Base-by-base conservation (phyloP, 2,113 vertebrate species). In the Gila orcuttii region DNA sequence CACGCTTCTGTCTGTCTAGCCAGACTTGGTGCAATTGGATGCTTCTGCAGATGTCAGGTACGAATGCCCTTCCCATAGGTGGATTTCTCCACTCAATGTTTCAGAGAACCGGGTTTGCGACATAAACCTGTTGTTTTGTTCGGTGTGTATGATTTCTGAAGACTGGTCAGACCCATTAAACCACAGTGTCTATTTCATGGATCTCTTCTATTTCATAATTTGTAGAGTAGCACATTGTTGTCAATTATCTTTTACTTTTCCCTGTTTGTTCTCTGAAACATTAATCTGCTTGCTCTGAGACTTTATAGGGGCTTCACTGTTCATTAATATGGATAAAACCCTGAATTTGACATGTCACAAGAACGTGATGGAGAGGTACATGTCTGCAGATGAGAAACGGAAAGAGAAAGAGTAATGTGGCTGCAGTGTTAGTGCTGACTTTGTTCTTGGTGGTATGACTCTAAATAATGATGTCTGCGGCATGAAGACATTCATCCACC, bases 391-490 rank as follows among this genome's bases (percentile, higher is more conserved):
- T 75, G 77, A 60, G 55, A 36, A 55, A 77, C 42, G 4, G 39
- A 9, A 17, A 7, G 50, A 57, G 28, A 55, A 28, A 76, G 21
- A 12, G 39, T 23, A n/a, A 25, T 31, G 64, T 36, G 28, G 25
- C 60, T 1, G 60, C 9, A 25, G 25, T 17, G 55, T 79, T 60
- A 60, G 21, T 79, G 52, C 77, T 25, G 78, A 80, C 78, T 80
- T 33, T 55, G 19, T 45, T 25, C 55, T 62, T 59, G 23, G 11
- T n/a, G 23, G 23, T 62, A 23, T 11, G 59, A 64, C 59, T 42
- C 6, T 80, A 80, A 80, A 45, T 80, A 80, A 80, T 80, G 57
- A 42, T 28, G 60, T 81, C 15, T 66, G 60, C 13, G 50, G 15
- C 60, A 36, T 50, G 25, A 66, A 66, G 59, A 11, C n/a, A 81